Conservation (phyloP, 2,888 invertebrate species). For the Teinopalpus imperialis region DNA sequence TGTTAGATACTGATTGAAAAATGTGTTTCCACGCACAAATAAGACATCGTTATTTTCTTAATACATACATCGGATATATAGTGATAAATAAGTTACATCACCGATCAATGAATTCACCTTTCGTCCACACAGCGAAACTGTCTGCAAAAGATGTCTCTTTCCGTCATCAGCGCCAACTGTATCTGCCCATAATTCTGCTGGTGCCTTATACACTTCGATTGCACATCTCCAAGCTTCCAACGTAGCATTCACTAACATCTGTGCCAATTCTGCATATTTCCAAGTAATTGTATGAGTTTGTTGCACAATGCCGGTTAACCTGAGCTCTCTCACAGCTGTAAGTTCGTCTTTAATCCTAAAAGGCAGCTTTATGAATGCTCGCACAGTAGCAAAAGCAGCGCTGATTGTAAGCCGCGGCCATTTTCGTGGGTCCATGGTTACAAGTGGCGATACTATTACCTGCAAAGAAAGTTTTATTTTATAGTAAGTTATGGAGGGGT, state of each 20-base stretch:
- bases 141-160: conserved; percentile 80
- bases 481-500: too few species aligned
- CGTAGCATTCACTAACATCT: conserved; percentile 58
- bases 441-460: conserved; percentile 65
- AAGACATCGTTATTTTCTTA: too few species aligned
- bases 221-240: conserved; percentile 55
- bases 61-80: too few species aligned
- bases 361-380: conserved; percentile 52
- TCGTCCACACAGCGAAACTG: conserved; percentile 85
- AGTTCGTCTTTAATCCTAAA: conserved; percentile 56
- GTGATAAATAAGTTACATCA: too few species aligned
- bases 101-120: conserved; percentile 75
- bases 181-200: conserved; percentile 75
- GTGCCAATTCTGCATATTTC: conserved; percentile 67
- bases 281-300: conserved; percentile 62
- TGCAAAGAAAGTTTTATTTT: conserved; percentile 37
- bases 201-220: conserved; percentile 60
- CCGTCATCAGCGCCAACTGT: conserved; percentile 81
- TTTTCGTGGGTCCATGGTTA: conserved; percentile 68
- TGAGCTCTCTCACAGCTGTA: conserved; percentile 55
- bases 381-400: conserved; percentile 40
- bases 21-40: too few species aligned
- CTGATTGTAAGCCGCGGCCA: conserved; percentile 58
- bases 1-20: too few species aligned
- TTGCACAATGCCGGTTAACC: conserved; percentile 52